Base-by-base conservation (phyloP, 2,888 invertebrate genomes). In the Aplocera efformata region DNA sequence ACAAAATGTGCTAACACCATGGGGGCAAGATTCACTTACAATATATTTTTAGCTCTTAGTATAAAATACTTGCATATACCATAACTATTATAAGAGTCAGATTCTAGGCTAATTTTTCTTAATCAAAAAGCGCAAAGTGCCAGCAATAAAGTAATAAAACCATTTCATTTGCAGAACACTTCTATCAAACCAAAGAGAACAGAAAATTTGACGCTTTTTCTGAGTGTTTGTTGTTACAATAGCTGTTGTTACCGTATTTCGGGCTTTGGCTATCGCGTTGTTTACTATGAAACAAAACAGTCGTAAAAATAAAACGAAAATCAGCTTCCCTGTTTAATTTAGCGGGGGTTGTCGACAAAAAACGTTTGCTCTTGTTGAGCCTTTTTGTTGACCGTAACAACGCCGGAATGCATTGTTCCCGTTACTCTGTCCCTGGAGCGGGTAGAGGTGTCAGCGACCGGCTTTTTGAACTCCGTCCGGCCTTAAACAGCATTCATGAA, bases 261-360 rank as follows among this genome's bases (percentile, higher is more conserved):
- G 53, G 55, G 55, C 46, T 51, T 54, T 52, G 60, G 60, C 60
- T 67, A 72, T 63, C 58, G 60, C 62, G 65, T 66, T 66, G 63
- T 55, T 56, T 62, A 62, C 64, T 63, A 63, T 63, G 60, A 64
- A 69, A 72, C 72, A 73, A 76, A 79, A 73, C 67, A 63, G 66
- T 44, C 48, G 52, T 48, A 60, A 60, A 64, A 57, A 60, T 64
- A 66, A 67, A 76, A 79, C 77, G 69, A 77, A 81, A 81, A 79
- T 79, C 75, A 72, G 74, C 79, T 74, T 69, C 75, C 74, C 73
- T 80, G 82, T 85, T 84, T 84, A 84, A 86, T 85, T 86, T 86
- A 79, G 82, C 82, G 75, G 72, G 74, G 76, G 74, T 65, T 73
- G 78, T 76, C 68, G 70, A 75, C 82, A 84, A 85, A 83, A 84